These are phyloP conservation scores for Rhadina sibilatrix DNA, from an alignment of 2,113 vertebrate species.

Conservation along the genomic window DNA sequence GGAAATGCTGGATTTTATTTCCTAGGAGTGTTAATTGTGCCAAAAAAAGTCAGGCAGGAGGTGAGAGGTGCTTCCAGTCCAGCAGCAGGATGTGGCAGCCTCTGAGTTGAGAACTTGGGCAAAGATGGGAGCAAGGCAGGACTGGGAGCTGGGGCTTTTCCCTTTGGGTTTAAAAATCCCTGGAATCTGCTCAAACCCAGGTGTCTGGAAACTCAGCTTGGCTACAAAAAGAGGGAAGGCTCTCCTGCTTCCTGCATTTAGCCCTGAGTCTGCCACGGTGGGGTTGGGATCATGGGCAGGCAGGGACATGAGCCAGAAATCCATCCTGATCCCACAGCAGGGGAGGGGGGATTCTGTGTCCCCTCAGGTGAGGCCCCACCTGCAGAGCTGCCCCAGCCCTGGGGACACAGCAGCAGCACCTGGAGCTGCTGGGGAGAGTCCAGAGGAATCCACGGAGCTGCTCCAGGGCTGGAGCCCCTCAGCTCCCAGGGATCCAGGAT, in stretches of 20 bases:
- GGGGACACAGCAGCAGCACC: background rate
- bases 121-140: background rate
- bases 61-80: background rate
- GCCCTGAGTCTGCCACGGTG: background rate
- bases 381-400: background rate
- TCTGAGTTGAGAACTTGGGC: background rate
- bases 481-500: background rate
- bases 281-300: background rate
- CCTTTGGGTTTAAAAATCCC: background rate
- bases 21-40: background rate
- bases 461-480: background rate
- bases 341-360: background rate
- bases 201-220: no score
- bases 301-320: background rate
- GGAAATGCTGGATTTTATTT: rapidly evolving
- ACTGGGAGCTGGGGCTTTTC: background rate
- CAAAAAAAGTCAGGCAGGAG: background rate
- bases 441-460: rapidly evolving
- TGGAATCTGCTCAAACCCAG: background rate
- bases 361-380: background rate
- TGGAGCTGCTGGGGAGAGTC: background rate
- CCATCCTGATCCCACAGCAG: background rate
- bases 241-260: background rate
- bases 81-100: background rate
- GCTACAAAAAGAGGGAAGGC: rapidly evolving